Base-by-base conservation (phyloP, 2,888 invertebrate species). In the Pollenia angustigena region DNA sequence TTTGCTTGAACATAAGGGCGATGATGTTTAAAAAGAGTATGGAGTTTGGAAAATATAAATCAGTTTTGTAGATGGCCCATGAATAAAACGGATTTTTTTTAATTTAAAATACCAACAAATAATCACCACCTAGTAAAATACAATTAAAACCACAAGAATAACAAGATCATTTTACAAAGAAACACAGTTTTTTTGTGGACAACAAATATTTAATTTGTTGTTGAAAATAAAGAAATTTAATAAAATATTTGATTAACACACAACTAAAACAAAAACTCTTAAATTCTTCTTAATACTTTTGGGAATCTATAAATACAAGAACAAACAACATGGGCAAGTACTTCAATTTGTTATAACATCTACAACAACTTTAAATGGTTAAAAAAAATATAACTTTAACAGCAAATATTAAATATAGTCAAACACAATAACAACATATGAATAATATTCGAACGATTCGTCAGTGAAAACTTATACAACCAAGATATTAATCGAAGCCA, bases 21-120 rank as follows among this genome's bases (percentile, higher is more conserved):
- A 42, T 46, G 82, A 88, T 88, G 86, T 87, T 87, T 85, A 60
- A 83, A 81, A 79, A 40, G 79, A 87, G 72, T 54, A 32, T 60
- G 40, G 18, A 23, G 32, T 40, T 4, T 40, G 46, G n/a, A 58
- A 81, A 62, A 32, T 32, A 68, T 52, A 56, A 48, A 52, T 42
- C n/a, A 64, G 60, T 62, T 4, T 62, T 71, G 50, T 58, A 58
- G 48, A 10, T 18, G 40, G 12, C n/a, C 0, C 23, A 52, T 23
- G 50, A n/a, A 16, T 14, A n/a, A 14, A 62, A 23, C 40, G 32
- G 18, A 71, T 66, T 78, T 48, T 16, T 12, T 40, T 58, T 4
- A 68, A 23, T 50, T 44, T 32, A 40, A 54, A 46, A 12, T 54
- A 54, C 32, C 32, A 32, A 32, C 32, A 32, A 32, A 32, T 66